These are phyloP conservation scores for Oreochromis mossambicus DNA, from an alignment of 2,797 vertebrate genomes.

Conservation along the genomic window DNA sequence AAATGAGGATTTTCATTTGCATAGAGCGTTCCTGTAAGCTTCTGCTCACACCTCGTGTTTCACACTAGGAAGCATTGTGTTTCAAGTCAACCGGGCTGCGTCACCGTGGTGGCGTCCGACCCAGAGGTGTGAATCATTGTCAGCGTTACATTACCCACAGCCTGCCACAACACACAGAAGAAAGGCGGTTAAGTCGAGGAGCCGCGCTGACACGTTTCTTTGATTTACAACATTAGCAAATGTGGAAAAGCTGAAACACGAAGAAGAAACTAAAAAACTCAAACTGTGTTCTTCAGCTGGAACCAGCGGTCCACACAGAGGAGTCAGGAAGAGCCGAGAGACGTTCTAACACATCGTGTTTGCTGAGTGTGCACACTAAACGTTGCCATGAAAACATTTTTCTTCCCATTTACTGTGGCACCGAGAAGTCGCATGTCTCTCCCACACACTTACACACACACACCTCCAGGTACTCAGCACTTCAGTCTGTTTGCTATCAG, in stretches of 20 bases:
- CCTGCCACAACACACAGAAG: background rate
- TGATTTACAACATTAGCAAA: background rate
- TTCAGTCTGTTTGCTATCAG: conserved; percentile 11
- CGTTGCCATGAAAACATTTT: background rate
- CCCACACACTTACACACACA: background rate
- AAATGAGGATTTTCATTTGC: background rate
- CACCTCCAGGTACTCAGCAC: background rate
- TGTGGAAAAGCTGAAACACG: background rate
- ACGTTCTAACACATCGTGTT: background rate
- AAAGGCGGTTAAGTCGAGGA: background rate
- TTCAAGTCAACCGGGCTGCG: background rate
- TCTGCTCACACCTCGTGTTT: background rate
- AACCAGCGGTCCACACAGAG: background rate
- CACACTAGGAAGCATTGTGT: background rate
- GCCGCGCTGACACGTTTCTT: background rate
- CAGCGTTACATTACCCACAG: background rate
- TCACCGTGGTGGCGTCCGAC: background rate
- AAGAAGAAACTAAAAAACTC: background rate
- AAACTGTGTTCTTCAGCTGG: background rate
- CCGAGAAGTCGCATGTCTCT: background rate
- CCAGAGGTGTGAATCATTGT: background rate
- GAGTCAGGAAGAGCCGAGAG: background rate
- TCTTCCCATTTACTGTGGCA: background rate
- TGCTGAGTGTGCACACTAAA: background rate
- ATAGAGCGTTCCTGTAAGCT: background rate